Percentiles rank a stretch among this genome's conserved stretches.
Conservation (phyloP, 2,888 invertebrate species). For the Phengaris alcon region DNA sequence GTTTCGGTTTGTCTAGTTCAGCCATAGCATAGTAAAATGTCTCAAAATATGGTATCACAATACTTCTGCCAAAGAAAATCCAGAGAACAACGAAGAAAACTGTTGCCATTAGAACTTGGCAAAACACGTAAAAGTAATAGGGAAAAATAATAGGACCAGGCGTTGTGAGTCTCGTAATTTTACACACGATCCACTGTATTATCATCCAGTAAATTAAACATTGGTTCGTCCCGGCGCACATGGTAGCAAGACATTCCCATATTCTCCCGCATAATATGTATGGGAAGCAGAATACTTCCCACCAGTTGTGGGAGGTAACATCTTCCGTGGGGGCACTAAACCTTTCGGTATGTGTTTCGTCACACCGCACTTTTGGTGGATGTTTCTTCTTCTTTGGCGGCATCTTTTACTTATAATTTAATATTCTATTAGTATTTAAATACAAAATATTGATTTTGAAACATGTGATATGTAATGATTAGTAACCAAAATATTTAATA, state of each 20-base stretch:
- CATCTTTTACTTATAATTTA: slow-evolving; percentile 34
- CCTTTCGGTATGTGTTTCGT: slow-evolving; percentile 50
- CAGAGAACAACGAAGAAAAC: slow-evolving; percentile 52
- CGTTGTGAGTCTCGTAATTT: slow-evolving; percentile 56
- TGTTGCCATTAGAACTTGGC: slow-evolving; percentile 60
- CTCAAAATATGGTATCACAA: slow-evolving; percentile 54
- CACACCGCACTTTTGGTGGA: slow-evolving; percentile 46
- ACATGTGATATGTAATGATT: background rate
- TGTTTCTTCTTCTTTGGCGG: slow-evolving; percentile 47
- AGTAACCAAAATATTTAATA: too few species aligned
- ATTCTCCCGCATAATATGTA: slow-evolving; percentile 57
- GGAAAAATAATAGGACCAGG: slow-evolving; percentile 65
- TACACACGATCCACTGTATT: slow-evolving; percentile 66
- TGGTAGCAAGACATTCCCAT: slow-evolving; percentile 56
- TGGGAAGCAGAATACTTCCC: slow-evolving; percentile 67
- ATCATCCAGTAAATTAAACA: slow-evolving; percentile 65
- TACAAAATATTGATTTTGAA: background rate
- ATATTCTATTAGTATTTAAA: background rate
- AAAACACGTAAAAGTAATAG: slow-evolving; percentile 66
- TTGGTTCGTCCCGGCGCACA: slow-evolving; percentile 63
- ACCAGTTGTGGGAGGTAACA: slow-evolving; percentile 58
- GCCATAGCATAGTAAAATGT: slow-evolving; percentile 46
- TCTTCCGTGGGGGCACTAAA: slow-evolving; percentile 56
- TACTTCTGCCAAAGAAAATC: slow-evolving; percentile 50
- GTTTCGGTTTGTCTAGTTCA: slow-evolving; percentile 23